phyloP scores from a whole-genome alignment of 2,113 vertebrate genomes.

The Danio rerio region DNA sequence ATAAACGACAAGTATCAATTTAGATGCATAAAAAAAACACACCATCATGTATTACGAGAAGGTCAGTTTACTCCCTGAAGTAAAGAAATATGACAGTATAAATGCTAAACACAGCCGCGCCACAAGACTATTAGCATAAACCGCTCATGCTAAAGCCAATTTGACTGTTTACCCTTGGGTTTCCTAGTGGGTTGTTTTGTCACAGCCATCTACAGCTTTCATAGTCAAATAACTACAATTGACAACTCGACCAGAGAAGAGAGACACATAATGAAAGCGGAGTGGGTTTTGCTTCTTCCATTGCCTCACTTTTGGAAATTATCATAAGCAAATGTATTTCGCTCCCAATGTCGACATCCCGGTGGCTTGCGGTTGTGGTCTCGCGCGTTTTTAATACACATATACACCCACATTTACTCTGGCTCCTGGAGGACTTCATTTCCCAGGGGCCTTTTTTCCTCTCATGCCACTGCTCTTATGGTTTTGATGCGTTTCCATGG shows the following conservation, averaged over 20 bases:
- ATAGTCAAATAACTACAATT: conserved; percentile 13
- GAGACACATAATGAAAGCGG: neutral
- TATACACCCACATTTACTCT: conserved; percentile 32
- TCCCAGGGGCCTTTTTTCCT: conserved; percentile 37
- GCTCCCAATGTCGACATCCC: conserved; percentile 12
- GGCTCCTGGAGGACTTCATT: conserved; percentile 44
- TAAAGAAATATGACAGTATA: conserved; percentile 1
- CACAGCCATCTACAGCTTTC: neutral
- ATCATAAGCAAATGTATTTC: conserved; percentile 20
- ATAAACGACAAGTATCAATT: neutral
- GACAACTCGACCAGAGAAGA: neutral
- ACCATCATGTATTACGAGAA: neutral
- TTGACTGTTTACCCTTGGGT: neutral
- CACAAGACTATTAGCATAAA: conserved; percentile 1
- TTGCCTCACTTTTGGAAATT: conserved; percentile 31
- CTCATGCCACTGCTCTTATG: conserved; percentile 20
- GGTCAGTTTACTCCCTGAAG: neutral
- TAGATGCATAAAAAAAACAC: neutral
- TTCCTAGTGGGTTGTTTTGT: conserved; percentile 4
- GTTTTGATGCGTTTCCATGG: conserved; percentile 45
- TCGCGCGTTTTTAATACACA: conserved; percentile 22
- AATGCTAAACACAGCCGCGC: neutral
- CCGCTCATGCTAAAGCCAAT: neutral
- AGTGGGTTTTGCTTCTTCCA: conserved; percentile 20
- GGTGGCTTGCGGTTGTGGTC: conserved; percentile 46